A percentile compares a stretch with the other conserved stretches of the same genome.
Evolutionary conservation across 2,113 vertebrate species (phyloP).

Genomic region (Willisornis vidua): DNA sequence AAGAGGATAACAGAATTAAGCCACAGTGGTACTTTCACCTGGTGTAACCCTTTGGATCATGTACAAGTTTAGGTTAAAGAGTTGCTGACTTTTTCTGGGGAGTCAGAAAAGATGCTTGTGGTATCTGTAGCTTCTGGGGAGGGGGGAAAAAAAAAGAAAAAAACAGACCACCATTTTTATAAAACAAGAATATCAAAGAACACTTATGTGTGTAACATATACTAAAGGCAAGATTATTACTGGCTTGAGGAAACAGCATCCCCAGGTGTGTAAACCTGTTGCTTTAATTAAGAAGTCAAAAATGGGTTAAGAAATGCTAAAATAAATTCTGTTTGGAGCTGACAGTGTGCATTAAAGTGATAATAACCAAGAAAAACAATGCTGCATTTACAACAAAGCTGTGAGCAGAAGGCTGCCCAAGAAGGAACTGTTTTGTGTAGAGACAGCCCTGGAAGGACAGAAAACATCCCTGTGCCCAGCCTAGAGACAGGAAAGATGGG

Average conservation of each 20-base stretch:
- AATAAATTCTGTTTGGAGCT: not conserved
- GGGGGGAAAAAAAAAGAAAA: not conserved
- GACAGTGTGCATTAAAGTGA: not conserved
- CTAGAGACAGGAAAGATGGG: not conserved
- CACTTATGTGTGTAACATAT: not conserved
- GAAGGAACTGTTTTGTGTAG: not conserved
- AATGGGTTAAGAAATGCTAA: not conserved
- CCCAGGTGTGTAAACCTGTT: not conserved
- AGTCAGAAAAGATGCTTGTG: not conserved
- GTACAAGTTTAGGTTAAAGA: not conserved
- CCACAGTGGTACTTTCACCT: not conserved
- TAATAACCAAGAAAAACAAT: not conserved
- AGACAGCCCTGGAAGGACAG: not conserved
- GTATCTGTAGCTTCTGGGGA: not conserved
- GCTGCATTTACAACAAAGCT: not conserved
- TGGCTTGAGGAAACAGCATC: not conserved
- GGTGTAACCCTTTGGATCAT: not conserved
- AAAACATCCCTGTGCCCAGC: not conserved
- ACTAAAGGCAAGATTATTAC: not conserved
- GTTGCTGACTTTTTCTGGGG: not conserved
- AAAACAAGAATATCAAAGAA: not conserved
- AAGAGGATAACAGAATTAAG: not conserved
- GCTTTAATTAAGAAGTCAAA: not conserved
- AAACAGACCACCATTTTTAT: not conserved
- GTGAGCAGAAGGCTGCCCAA: not conserved